Evolutionary conservation across 2,888 invertebrate species (phyloP), one percentile per base, ranked within the genome.

Genomic region (Amiota minor): DNA sequence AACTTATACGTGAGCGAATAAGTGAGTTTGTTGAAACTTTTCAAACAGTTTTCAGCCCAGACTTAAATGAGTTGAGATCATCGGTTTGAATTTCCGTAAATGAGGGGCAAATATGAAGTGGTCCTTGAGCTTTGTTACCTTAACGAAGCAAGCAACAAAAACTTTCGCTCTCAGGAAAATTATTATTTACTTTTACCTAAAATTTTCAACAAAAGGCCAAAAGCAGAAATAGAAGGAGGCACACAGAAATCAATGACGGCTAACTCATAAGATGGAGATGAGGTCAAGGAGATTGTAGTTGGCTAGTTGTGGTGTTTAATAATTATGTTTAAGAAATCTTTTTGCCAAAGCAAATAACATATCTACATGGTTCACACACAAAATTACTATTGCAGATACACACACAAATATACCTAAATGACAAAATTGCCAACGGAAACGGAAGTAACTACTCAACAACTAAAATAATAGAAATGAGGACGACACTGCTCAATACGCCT

Each of bases 1-100:
- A 86, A 86, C 87, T 87, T 86, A 82, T 84, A 82, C 87, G 85
- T 87, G 87, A 83, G 81, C 35, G 35, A 35, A 35, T 35, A 35
- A 35, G 35, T 61, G 14, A 46, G 70, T 56, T 18, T 49, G 67
- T n/a, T 18, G 18, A 67, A 67, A 59, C 59, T 35, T 59, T 23
- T n/a, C 46, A 12, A 53, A n/a, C 67, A 18, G 49, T 23, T 64
- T 68, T 70, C 72, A 68, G 74, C 76, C 76, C 74, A 79, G 72
- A 75, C 56, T 14, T 35, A 23, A 62, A 78, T 53, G 67, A 65
- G 65, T 64, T 46, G 18, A 20, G 61, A 45, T n/a, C 16, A 47
- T 12, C 45, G 35, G 35, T 6, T 35, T 35, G 35, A 35, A 35
- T 35, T 35, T 35, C 35, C 35, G 61, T 76, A 71, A 75, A 62